Evolutionary conservation across 2,113 vertebrate species (phyloP).

Genomic region (Cinclus mexicanus): DNA sequence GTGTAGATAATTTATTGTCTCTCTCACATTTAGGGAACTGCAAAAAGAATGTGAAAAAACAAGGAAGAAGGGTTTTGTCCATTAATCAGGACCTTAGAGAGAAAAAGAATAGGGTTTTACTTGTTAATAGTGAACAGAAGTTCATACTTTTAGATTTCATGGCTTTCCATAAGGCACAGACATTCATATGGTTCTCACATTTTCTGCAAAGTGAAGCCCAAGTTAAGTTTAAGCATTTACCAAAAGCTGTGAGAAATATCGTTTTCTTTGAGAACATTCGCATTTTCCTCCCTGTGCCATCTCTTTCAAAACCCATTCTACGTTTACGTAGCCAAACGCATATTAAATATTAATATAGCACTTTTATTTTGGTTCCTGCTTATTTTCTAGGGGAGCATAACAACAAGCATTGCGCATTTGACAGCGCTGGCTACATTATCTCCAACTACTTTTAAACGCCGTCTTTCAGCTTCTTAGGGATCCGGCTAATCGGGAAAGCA

Average conservation of each 20-base stretch:
- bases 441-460: neutral
- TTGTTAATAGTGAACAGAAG: slow-evolving; percentile 38
- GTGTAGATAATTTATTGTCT: slow-evolving; percentile 32
- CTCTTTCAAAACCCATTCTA: neutral
- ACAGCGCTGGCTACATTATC: neutral
- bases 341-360: slow-evolving; percentile 45
- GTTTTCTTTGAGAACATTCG: slow-evolving; percentile 27
- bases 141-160: slow-evolving; percentile 14
- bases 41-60: slow-evolving; percentile 41
- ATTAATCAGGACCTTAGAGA: slow-evolving; percentile 43
- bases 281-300: neutral
- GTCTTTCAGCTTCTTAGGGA: neutral
- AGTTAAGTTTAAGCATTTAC: slow-evolving; percentile 24
- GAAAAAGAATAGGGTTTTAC: slow-evolving; percentile 25
- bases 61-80: neutral
- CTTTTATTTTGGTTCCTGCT: slow-evolving; percentile 20
- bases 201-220: slow-evolving; percentile 25
- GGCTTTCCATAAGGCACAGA: slow-evolving; percentile 20
- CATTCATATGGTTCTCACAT: slow-evolving; percentile 54
- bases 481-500: neutral
- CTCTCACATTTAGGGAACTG: slow-evolving; percentile 45
- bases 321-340: neutral
- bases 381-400: slow-evolving; percentile 1
- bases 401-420: neutral
- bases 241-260: neutral